Conservation (phyloP, 2,113 vertebrate species). For the Phylloscopus trochiloides region DNA sequence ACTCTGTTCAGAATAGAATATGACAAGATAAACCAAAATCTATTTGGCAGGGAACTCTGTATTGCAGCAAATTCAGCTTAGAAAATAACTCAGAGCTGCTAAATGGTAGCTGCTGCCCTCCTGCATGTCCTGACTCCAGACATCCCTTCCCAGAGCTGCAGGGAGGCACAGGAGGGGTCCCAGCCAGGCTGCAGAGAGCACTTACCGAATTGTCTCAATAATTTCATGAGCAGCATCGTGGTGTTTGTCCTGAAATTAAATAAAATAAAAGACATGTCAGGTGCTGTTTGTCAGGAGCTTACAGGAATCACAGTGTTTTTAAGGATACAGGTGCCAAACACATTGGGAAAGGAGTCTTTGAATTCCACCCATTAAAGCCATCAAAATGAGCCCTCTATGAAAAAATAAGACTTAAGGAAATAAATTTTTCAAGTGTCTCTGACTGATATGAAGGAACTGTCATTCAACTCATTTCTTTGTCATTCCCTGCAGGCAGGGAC, state of each 20-base stretch:
- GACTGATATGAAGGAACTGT: not conserved
- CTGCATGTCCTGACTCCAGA: not conserved
- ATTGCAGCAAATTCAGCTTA: not conserved
- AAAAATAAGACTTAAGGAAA: not conserved
- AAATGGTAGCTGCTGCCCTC: not conserved
- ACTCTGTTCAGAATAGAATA: not conserved
- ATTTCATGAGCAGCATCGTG: constrained; percentile 99
- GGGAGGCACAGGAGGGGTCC: not conserved
- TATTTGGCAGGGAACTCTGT: not conserved
- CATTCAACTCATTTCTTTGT: not conserved
- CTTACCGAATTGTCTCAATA: constrained; percentile 98
- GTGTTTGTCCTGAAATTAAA: constrained; percentile 90
- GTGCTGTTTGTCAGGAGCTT: not conserved
- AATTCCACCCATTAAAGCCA: not conserved
- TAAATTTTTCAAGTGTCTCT: not conserved
- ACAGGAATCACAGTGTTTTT: not conserved
- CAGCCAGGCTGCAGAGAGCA: not conserved
- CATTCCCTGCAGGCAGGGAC: not conserved
- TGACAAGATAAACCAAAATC: not conserved
- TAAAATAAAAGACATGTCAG: not conserved
- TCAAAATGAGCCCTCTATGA: not conserved
- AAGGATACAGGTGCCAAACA: not conserved
- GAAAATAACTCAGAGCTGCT: not conserved
- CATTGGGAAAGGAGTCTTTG: not conserved
- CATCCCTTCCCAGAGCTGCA: not conserved